Percentiles rank a stretch among this genome's conserved stretches.
phyloP scores from a whole-genome alignment of 2,113 vertebrate genomes.

The Hemiprocne comata region DNA sequence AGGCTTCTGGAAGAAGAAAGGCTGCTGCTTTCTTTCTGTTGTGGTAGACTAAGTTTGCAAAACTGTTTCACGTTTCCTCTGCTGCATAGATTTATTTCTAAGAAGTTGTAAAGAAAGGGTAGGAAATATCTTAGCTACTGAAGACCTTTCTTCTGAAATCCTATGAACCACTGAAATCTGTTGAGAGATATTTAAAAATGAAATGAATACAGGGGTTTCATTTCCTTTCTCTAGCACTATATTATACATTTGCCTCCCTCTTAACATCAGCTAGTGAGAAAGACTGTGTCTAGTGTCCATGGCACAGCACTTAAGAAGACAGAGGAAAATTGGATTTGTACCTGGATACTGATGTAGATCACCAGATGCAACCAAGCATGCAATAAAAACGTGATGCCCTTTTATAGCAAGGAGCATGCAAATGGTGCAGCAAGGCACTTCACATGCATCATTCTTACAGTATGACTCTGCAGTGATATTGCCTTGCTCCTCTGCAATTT shows the following conservation, averaged over 20 bases:
- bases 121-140: not conserved
- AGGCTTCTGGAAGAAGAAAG: not conserved
- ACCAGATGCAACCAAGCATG: not conserved
- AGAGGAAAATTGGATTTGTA: slow-evolving; percentile 6
- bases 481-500: not conserved
- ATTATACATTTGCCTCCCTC: not conserved
- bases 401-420: not conserved
- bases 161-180: not conserved
- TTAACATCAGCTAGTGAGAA: not conserved
- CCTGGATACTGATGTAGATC: not conserved
- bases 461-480: not conserved
- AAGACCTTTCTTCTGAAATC: not conserved
- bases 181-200: not conserved
- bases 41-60: not conserved
- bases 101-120: not conserved
- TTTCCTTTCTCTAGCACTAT: not conserved
- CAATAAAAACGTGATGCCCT: not conserved
- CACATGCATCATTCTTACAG: not conserved
- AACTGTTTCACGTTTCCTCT: not conserved
- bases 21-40: not conserved
- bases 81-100: not conserved
- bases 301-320: not conserved
- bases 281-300: not conserved
- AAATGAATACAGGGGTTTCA: not conserved
- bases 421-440: not conserved